Evolutionary conservation across 2,888 invertebrate genomes (phyloP), one percentile per base, ranked within the genome.

Genomic region (Lasioglossum pauxillum): DNA sequence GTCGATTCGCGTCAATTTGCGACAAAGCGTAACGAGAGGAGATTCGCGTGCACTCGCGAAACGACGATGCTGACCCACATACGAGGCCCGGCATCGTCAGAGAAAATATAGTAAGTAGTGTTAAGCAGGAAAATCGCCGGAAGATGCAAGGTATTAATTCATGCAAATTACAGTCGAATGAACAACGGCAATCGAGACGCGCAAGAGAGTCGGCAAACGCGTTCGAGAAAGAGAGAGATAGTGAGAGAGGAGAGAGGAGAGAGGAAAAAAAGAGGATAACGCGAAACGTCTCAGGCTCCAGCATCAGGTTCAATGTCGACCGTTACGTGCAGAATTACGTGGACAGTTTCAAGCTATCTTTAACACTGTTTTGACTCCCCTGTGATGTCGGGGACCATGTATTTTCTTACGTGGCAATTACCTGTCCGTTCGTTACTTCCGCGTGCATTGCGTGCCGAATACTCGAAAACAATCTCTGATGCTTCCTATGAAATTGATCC

Each of bases 121-220:
- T 78, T 91, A 90, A 91, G 27, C 72, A 83, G 83, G 76, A 84
- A 91, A 89, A 86, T 82, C 83, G 60, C 81, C 85, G 86, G 88
- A 83, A 86, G 80, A 72, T 71, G 23, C 46, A 57, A 89, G 83
- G 83, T 84, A 86, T 87, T 91, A 92, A 92, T 91, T 89, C 71
- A 83, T 90, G 92, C 82, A 91, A 92, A 92, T 92, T 92, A 71
- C 78, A 35, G 75, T 27, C 71, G 75, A 78, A 86, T 57, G 69
- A 10, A 19, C 44, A 12, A 27, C 23, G 44, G 38, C n/a, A 60
- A 75, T n/a, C 64, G 2, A 60, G 46, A 49, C 12, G 75, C 41
- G 35, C 74, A 27, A 75, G 10, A n/a, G 12, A 27, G 73, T 75
- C 14, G 4, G 5, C 49, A 31, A 7, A 27, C 44, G 74, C 31